Evolutionary conservation across 2,888 invertebrate species (phyloP).

Genomic region (Eledona agricola): DNA sequence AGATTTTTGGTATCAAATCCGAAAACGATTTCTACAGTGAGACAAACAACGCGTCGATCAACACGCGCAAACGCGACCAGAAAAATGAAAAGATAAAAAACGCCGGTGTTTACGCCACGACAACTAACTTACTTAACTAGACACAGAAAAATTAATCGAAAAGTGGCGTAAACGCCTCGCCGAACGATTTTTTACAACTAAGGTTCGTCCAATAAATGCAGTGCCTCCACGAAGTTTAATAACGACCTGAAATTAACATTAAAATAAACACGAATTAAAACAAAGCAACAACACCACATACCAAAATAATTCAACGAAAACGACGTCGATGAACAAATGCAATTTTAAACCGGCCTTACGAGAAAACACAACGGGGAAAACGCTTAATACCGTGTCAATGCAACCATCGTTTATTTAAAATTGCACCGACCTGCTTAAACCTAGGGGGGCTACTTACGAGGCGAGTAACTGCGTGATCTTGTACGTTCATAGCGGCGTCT

Average conservation of each 20-base stretch:
- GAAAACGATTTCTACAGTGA: slow-evolving; percentile 23
- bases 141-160: slow-evolving; percentile 15
- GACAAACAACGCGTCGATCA: slow-evolving; percentile 16
- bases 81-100: slow-evolving; percentile 29
- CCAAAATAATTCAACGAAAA: slow-evolving; percentile 26
- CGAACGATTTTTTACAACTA: slow-evolving; percentile 34
- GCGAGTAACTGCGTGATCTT: slow-evolving; percentile 55
- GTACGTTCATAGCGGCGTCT: slow-evolving; percentile 52
- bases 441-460: slow-evolving; percentile 51
- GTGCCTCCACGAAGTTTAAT: slow-evolving; percentile 51
- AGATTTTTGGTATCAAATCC: slow-evolving; percentile 14
- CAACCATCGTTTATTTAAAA: slow-evolving; percentile 17
- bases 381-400: slow-evolving; percentile 17
- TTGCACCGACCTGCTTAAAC: slow-evolving; percentile 16
- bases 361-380: too few relatives aligned
- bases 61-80: slow-evolving; percentile 7
- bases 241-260: slow-evolving; percentile 58
- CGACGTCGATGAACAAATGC: slow-evolving; percentile 16
- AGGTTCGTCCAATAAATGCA: slow-evolving; percentile 42
- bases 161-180: slow-evolving; percentile 24
- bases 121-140: slow-evolving; percentile 6
- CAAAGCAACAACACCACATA: slow-evolving; percentile 39
- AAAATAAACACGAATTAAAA: slow-evolving; percentile 53
- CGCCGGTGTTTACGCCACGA: slow-evolving; percentile 9
- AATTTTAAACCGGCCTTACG: slow-evolving; percentile 18